Evolutionary conservation across 2,888 invertebrate species (phyloP), one percentile per base, ranked within the genome.

Genomic region (Himalopsyche kuldschensis): DNA sequence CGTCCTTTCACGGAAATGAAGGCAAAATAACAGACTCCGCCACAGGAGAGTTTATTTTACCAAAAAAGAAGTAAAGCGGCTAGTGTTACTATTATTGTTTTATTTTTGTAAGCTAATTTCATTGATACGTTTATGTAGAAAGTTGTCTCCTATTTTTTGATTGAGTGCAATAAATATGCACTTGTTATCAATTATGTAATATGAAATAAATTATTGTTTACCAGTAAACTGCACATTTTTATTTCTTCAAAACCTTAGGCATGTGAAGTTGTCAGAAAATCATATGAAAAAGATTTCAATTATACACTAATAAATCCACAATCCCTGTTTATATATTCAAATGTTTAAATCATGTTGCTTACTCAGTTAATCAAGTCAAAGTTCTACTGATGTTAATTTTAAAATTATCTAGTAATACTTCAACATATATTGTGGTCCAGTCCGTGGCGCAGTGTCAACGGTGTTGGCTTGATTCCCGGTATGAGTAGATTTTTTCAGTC

Each of bases 11-110:
- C 69, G 80, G 82, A 17, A 83, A 83, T 76, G 81, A 32, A 30
- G 48, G 81, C 48, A 84, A 84, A 78, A 80, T 78, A 11, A 80
- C 11, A 27, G 83, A 84, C 81, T 83, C 85, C 4, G 79, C 55
- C 41, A 83, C 84, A 3, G 85, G 85, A 30, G 84, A 85, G 48
- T 32, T 85, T 41, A 55, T 69, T 32, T 24, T 24, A 41, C 24
- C 31, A 1, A 82, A 82, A 63, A 76, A 55, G 24, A 78, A 82
- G 69, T 82, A 31, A 77, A 48, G 47, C 5, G 27, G 17, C 47
- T 48, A 47, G 11, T 15, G 27, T 79, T 41, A 78, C 8, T 77
- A 24, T 79, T 48, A 79, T n/a, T 48, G 79, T 47, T 27, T 78
- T 27, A 35, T 35, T 78, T 78, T 78, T 78, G 32, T 78, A 78